A percentile compares a stretch with the other conserved stretches of the same genome.
Evolutionary conservation across 1,140 invertebrate genomes (phyloP).

Genomic region (Nomia melanderi): DNA sequence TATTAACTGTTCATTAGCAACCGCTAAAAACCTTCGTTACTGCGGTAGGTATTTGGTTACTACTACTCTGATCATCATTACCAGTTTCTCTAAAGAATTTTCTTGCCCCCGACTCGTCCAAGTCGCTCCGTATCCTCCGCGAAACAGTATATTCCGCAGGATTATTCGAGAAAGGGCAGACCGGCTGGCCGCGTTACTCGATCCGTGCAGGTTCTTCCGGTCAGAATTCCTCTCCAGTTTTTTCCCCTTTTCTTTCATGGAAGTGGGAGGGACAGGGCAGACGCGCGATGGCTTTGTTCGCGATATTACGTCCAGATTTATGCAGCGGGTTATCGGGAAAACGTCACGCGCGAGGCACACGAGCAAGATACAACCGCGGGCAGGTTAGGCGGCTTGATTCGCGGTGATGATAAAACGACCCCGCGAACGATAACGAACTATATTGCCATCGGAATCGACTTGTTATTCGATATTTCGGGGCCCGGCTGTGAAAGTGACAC

Average conservation of each 20-base stretch:
- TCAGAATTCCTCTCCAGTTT: too few relatives aligned
- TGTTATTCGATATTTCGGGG: slow-evolving; percentile 50
- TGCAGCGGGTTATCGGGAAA: slow-evolving; percentile 40
- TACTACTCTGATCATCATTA: too few relatives aligned
- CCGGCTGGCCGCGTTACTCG: too few relatives aligned
- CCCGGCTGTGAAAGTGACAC: slow-evolving; percentile 22
- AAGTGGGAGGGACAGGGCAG: background rate
- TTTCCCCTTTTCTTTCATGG: too few relatives aligned
- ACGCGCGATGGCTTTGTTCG: background rate
- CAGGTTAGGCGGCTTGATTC: slow-evolving; percentile 27
- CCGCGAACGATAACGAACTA: slow-evolving; percentile 35
- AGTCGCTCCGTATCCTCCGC: too few relatives aligned
- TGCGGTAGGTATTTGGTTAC: too few relatives aligned
- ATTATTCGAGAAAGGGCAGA: too few relatives aligned
- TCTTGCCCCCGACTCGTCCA: too few relatives aligned
- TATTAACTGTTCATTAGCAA: too few relatives aligned
- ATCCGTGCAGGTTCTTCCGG: background rate
- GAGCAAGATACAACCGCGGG: slow-evolving; percentile 30
- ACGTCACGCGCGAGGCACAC: slow-evolving; percentile 28
- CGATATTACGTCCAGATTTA: slow-evolving; percentile 32
- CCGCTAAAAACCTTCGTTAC: too few relatives aligned
- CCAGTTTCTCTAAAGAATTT: too few relatives aligned
- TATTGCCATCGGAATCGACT: slow-evolving; percentile 50
- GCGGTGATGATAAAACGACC: slow-evolving; percentile 32
- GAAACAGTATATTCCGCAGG: too few relatives aligned